Evolutionary conservation across 2,113 vertebrate species (phyloP).

Genomic region (Tupaia tana): DNA sequence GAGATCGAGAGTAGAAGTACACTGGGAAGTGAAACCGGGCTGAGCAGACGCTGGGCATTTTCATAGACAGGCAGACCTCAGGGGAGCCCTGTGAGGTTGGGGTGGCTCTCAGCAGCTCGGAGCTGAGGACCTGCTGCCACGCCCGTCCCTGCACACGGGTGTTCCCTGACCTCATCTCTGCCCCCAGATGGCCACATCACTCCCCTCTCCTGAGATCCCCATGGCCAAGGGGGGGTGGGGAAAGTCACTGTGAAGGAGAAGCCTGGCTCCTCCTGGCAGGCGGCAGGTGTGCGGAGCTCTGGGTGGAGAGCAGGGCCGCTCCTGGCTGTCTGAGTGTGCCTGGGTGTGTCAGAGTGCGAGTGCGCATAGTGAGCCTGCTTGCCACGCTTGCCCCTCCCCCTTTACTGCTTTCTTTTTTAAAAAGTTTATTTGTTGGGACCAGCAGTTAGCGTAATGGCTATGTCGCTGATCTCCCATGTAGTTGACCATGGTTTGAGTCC

Average conservation of each 20-base stretch:
- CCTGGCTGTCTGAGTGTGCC: too few species aligned
- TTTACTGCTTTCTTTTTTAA: too few species aligned
- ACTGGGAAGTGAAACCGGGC: background rate
- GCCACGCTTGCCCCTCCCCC: background rate
- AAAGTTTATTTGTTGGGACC: too few species aligned
- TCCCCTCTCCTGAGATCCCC: background rate
- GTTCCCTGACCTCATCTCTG: background rate
- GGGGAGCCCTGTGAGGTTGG: background rate
- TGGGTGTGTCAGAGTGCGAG: too few species aligned
- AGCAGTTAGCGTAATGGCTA: too few species aligned
- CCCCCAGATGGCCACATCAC: accelerated
- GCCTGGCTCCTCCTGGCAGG: background rate
- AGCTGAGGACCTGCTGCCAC: background rate
- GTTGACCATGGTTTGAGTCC: too few species aligned
- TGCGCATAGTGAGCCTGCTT: background rate
- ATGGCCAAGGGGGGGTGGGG: background rate
- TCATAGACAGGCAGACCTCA: background rate
- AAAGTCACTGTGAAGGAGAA: background rate
- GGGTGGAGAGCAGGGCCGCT: background rate
- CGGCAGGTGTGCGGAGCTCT: background rate
- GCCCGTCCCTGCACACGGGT: background rate
- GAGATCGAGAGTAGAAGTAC: background rate
- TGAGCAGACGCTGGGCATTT: background rate
- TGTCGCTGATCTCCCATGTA: too few species aligned
- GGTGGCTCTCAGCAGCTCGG: too few species aligned